Base-by-base conservation (phyloP, 2,113 vertebrate genomes). In the Hiodon tergisus region DNA sequence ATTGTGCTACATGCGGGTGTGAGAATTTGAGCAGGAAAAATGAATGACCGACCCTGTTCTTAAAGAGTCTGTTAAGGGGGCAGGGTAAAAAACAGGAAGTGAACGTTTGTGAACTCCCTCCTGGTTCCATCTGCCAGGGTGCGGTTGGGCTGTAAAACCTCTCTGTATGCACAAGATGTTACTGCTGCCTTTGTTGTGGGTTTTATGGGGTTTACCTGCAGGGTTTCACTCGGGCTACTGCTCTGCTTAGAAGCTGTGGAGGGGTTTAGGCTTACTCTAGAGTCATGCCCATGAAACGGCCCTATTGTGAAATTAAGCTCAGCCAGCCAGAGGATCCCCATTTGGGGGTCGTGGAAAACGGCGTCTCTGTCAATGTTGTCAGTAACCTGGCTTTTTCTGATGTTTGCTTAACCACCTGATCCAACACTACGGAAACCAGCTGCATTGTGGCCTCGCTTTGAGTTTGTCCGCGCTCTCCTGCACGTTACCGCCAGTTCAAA, bases 101-200 rank as follows among this genome's bases (percentile, higher is more conserved):
- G 67, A 11, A 46, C 6, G 9, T 31, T 47, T 59, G 66, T 51
- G 51, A 73, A 16, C 47, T 47, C 51, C 58, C 3, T 55, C n/a
- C 8, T 53, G 63, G 52, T 55, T 76, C 66, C 78, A 55, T 79
- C 77, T 79, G 73, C 71, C 17, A n/a, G 68, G 53, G 69, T 4
- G 13, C 57, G 62, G 62, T 79, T 70, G 58, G 78, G 72, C 58
- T 7, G 47, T 14, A 14, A 65, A 66, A 66, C 63, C 63, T 47
- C 63, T 66, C 63, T 66, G 63, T 47, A 66, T 17, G 46, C 63
- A 47, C 63, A 66, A 66, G 63, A 17, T 66, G 63, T 47, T 66
- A 17, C 63, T 47, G 63, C 63, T 66, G 63, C 4, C 63, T 66
- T 66, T 66, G 48, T 66, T 47, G 9, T 8, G 46, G 63, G 8